Evolutionary conservation across 2,113 vertebrate genomes (phyloP).

Genomic region (Oreotrochilus melanogaster): DNA sequence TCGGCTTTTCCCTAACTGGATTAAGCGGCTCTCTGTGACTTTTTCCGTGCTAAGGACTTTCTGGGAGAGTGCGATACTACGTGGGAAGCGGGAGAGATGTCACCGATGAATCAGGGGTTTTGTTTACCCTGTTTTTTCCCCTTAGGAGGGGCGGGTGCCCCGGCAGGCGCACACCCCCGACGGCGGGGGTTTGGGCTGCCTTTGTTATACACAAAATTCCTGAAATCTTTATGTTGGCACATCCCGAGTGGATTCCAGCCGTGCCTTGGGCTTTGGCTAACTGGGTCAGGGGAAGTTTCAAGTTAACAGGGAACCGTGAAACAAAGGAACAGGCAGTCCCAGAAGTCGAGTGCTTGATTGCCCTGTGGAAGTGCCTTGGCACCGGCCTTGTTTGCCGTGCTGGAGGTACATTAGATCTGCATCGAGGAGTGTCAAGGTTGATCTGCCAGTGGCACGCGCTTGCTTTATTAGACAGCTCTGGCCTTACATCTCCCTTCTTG

Average conservation of each 20-base stretch:
- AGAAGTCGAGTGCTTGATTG: not conserved
- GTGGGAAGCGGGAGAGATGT: not conserved
- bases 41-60: slow-evolving; percentile 16
- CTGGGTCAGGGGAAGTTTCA: slow-evolving; percentile 63
- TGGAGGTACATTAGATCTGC: not conserved
- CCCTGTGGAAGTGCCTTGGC: not conserved
- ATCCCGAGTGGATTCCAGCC: slow-evolving; percentile 46
- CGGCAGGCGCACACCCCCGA: not conserved
- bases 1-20: slow-evolving; percentile 42
- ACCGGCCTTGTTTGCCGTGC: not conserved
- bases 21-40: slow-evolving; percentile 37
- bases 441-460: not conserved
- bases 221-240: slow-evolving; percentile 41
- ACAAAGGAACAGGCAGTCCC: slow-evolving; percentile 34
- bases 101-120: not conserved
- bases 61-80: slow-evolving; percentile 14
- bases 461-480: not conserved
- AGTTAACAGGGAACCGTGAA: slow-evolving; percentile 20
- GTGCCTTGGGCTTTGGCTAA: slow-evolving; percentile 40
- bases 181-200: not conserved
- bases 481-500: not conserved
- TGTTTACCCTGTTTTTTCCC: not conserved
- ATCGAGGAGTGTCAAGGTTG: not conserved
- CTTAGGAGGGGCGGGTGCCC: not conserved
- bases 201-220: slow-evolving; percentile 21